Evolutionary conservation across 2,888 invertebrate genomes (phyloP), one percentile per base, ranked within the genome.

Genomic region (Oxystoma pomonae): DNA sequence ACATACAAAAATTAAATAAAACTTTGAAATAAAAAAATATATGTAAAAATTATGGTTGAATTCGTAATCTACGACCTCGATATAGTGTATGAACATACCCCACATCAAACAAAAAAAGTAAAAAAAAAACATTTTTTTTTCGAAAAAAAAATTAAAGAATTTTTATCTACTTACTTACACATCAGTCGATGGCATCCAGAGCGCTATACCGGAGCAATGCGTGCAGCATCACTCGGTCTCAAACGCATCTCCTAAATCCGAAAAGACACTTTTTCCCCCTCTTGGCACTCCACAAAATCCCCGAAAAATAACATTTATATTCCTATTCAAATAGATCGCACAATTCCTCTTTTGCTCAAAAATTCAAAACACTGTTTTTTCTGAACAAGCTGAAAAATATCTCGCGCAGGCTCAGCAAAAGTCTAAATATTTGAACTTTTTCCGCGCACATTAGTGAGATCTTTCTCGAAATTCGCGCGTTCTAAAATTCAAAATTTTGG

Each of bases 151-250:
- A 19, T 5, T 17, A 9, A 53, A 53, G n/a, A 19, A 53, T 17
- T 17, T 19, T 19, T 12, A 12, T n/a, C 17, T 70, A 71, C 71
- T 73, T 75, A 78, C 79, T 78, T 77, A 77, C 78, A 77, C 78
- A 79, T 79, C 74, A 75, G 67, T 67, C 67, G 79, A 77, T 75
- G 76, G 78, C 80, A 80, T 80, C 78, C 80, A 80, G 80, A 78
- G 78, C 75, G 74, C 79, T 78, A 80, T 74, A 74, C 76, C 77
- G 77, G 80, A 80, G 80, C 78, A 77, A 77, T 80, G 79, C 79
- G 78, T 72, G 76, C 73, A 73, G 71, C 75, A 78, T 78, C 80
- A 80, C 79, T 78, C 79, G 78, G 63, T 63, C 61, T 51, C 61
- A 63, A 76, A 73, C 77, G 76, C 79, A 80, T 80, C 78, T 77